phyloP scores from a whole-genome alignment of 2,113 vertebrate genomes.

The Triplophysa tibetana region DNA sequence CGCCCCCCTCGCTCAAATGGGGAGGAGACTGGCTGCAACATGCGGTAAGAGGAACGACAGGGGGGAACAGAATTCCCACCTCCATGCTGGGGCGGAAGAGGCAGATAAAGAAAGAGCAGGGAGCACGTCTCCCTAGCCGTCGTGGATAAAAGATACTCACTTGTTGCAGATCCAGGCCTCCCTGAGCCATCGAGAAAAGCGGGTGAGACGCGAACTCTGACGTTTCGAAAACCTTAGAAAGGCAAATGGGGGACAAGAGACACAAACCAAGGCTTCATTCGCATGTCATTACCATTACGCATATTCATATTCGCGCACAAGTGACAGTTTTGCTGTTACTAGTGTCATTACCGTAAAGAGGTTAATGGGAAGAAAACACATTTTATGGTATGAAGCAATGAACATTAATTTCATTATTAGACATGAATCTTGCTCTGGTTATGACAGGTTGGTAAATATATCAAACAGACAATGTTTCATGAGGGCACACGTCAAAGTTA shows the following conservation, averaged over 20 bases:
- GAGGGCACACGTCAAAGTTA: not conserved
- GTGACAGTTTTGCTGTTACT: no score
- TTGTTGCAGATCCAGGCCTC: constrained; percentile 76
- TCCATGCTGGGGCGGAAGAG: constrained; percentile 33
- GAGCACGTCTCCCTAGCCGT: not conserved
- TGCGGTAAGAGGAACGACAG: constrained; percentile 20
- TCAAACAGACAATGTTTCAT: constrained; percentile 14
- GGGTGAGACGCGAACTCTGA: constrained; percentile 76
- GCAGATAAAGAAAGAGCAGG: constrained; percentile 26
- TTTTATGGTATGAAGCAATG: no score
- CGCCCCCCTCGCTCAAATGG: constrained; percentile 51
- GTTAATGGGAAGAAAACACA: not conserved
- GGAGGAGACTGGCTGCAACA: constrained; percentile 35
- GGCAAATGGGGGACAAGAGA: constrained; percentile 59
- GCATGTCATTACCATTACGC: constrained; percentile 14
- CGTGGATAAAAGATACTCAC: constrained; percentile 63
- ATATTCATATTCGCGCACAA: not conserved
- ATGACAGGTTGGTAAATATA: not conserved
- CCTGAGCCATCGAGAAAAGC: constrained; percentile 75
- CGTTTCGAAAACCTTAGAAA: constrained; percentile 73
- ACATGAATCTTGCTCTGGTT: constrained; percentile 15
- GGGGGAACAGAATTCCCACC: constrained; percentile 25
- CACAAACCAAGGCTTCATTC: constrained; percentile 48
- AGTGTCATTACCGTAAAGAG: not conserved
- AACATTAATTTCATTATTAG: constrained; percentile 27